Conservation (phyloP, 2,888 invertebrate genomes). For the Melangyna quadrimaculata region DNA sequence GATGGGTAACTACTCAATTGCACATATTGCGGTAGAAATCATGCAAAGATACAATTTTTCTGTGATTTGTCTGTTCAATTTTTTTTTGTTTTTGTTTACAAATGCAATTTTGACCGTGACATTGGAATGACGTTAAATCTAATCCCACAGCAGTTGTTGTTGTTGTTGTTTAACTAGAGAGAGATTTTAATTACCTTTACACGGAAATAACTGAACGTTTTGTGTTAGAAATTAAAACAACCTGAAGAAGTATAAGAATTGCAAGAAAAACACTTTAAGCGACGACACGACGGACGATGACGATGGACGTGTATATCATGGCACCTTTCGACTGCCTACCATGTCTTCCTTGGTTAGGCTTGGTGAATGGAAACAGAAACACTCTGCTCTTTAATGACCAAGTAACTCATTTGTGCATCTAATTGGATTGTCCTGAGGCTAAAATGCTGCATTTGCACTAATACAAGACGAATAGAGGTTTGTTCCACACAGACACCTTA, state of each 20-base stretch:
- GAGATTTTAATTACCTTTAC: constrained; percentile 54
- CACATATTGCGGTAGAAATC: constrained; percentile 54
- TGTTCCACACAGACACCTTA: constrained; percentile 8
- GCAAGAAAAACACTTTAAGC: not conserved
- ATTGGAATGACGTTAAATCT: constrained; percentile 64
- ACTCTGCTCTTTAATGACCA: constrained; percentile 51
- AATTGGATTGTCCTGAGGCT: constrained; percentile 61
- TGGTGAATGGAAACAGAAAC: constrained; percentile 30
- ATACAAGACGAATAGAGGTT: constrained; percentile 55
- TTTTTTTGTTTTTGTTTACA: not conserved
- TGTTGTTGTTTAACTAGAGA: constrained; percentile 26
- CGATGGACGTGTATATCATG: not conserved
- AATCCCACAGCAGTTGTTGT: constrained; percentile 19
- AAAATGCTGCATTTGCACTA: not conserved
- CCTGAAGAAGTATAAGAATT: constrained; percentile 1
- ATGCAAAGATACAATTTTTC: not conserved
- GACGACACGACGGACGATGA: not conserved
- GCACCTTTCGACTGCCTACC: not conserved
- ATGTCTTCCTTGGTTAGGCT: too few relatives aligned
- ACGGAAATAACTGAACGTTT: constrained; percentile 43
- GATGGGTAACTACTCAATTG: constrained; percentile 57
- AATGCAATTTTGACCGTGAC: constrained; percentile 37
- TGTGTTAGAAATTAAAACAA: constrained; percentile 8
- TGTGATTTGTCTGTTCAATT: not conserved
- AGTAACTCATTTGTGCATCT: constrained; percentile 58